Percentiles rank a stretch among this genome's conserved stretches.
Evolutionary conservation across 2,113 vertebrate species (phyloP).

Genomic region (Albula glossodonta): DNA sequence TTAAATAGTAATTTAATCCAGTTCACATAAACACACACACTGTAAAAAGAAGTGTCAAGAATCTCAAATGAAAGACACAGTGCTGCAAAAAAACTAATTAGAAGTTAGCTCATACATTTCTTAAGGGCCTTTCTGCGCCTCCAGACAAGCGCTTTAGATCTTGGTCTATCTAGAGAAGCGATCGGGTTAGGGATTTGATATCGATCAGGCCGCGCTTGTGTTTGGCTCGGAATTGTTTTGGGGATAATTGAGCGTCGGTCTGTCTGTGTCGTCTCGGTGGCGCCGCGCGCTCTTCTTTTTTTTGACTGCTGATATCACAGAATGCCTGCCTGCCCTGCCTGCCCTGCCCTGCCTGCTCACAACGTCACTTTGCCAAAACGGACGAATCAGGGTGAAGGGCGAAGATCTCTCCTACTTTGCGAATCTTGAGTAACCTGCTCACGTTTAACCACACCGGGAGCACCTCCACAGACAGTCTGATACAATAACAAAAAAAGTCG

Average conservation of each 20-base stretch:
- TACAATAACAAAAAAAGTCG: too few species aligned
- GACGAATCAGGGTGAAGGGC: not conserved
- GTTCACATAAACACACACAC: not conserved
- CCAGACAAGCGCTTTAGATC: slow-evolving; percentile 52
- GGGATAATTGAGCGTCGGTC: slow-evolving; percentile 73
- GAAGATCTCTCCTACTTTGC: not conserved
- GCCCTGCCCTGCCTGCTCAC: slow-evolving; percentile 1
- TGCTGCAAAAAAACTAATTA: not conserved
- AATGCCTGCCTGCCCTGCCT: slow-evolving; percentile 64
- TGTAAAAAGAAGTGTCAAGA: not conserved
- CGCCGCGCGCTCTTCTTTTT: slow-evolving; percentile 74
- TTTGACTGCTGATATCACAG: slow-evolving; percentile 82
- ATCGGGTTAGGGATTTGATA: slow-evolving; percentile 59
- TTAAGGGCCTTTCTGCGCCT: slow-evolving; percentile 2
- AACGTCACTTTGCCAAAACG: slow-evolving; percentile 54
- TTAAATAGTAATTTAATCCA: too few species aligned
- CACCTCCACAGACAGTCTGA: not conserved
- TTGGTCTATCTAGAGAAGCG: slow-evolving; percentile 63
- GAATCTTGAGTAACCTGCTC: not conserved
- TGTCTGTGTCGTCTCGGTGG: slow-evolving; percentile 78
- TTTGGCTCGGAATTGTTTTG: slow-evolving; percentile 72
- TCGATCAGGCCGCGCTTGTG: slow-evolving; percentile 66
- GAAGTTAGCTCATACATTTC: not conserved
- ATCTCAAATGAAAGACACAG: not conserved
- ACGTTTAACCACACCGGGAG: not conserved